Conservation (phyloP, 1,140 invertebrate species). For the Saccostrea glomerata region DNA sequence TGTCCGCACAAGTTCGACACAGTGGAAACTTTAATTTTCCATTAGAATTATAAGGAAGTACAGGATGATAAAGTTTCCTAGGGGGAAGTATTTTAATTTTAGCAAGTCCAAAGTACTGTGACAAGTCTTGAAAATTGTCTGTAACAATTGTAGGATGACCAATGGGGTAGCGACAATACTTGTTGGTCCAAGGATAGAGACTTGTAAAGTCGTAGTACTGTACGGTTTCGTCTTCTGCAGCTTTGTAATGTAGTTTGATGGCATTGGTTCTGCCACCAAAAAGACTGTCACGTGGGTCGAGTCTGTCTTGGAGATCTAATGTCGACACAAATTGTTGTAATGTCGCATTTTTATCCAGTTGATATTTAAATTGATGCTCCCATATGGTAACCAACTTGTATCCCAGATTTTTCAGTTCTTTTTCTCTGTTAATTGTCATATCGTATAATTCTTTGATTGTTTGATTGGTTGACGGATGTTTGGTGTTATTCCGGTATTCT, state of each 20-base stretch:
- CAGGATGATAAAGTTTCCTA: constrained; percentile 49
- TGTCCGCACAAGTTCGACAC: constrained; percentile 45
- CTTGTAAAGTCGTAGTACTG: constrained; percentile 47
- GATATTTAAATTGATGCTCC: constrained; percentile 51
- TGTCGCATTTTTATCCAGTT: constrained; percentile 27
- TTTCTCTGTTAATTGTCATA: constrained; percentile 34
- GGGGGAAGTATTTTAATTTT: constrained; percentile 53
- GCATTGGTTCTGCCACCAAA: constrained; percentile 47
- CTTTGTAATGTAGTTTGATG: constrained; percentile 45
- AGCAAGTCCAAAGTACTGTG: constrained; percentile 52
- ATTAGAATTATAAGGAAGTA: constrained; percentile 50
- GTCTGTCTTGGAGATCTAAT: constrained; percentile 42
- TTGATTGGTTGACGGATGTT: constrained; percentile 30
- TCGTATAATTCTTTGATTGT: constrained; percentile 34
- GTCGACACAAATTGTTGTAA: constrained; percentile 29
- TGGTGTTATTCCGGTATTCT: constrained; percentile 30
- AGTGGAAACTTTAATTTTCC: constrained; percentile 55
- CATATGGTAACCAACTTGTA: constrained; percentile 28
- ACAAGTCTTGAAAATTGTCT: constrained; percentile 39
- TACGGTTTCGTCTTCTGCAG: constrained; percentile 35
- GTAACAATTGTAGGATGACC: constrained; percentile 54
- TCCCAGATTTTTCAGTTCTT: constrained; percentile 35
- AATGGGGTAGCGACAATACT: constrained; percentile 50
- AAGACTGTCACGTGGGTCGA: constrained; percentile 45
- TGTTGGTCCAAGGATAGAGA: constrained; percentile 53